Percentiles rank a stretch among this genome's conserved stretches.
Conservation (phyloP, 2,113 vertebrate species). For the Myiopsitta monachus region DNA sequence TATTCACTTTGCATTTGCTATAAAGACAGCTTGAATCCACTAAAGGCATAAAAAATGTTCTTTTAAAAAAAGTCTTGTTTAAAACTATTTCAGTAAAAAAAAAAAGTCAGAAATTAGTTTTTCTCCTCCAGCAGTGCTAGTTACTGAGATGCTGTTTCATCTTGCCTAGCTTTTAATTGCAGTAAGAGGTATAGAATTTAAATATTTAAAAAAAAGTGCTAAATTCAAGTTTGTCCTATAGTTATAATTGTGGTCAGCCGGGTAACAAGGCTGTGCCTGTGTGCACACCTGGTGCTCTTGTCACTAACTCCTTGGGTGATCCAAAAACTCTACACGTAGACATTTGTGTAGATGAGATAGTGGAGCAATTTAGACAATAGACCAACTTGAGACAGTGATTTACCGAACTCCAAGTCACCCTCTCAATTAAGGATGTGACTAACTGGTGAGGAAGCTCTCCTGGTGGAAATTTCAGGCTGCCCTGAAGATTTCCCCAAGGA, state of each 20-base stretch:
- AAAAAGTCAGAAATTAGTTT: not conserved
- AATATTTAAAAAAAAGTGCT: not conserved
- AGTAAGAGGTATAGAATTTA: not conserved
- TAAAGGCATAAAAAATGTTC: not conserved
- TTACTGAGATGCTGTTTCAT: not conserved
- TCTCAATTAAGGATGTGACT: conserved; percentile 46
- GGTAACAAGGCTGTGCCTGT: not conserved
- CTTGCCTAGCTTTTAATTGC: not conserved
- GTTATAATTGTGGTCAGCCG: not conserved
- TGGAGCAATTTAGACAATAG: conserved; percentile 39
- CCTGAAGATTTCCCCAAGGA: conserved; percentile 29
- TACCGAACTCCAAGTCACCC: not conserved
- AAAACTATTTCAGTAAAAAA: not conserved
- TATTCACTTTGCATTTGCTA: not conserved
- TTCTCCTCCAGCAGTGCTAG: not conserved
- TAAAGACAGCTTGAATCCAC: not conserved
- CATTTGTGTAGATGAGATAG: conserved; percentile 5
- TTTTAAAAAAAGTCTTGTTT: not conserved
- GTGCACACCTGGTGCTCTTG: not conserved
- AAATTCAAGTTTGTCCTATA: not conserved
- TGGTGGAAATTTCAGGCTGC: conserved; percentile 7
- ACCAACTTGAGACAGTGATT: not conserved
- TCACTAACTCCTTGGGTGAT: conserved; percentile 41
- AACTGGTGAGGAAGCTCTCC: conserved; percentile 21
- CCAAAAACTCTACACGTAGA: not conserved